phyloP scores from a whole-genome alignment of 1,140 invertebrate species.

The Tetramorium alpestre region DNA sequence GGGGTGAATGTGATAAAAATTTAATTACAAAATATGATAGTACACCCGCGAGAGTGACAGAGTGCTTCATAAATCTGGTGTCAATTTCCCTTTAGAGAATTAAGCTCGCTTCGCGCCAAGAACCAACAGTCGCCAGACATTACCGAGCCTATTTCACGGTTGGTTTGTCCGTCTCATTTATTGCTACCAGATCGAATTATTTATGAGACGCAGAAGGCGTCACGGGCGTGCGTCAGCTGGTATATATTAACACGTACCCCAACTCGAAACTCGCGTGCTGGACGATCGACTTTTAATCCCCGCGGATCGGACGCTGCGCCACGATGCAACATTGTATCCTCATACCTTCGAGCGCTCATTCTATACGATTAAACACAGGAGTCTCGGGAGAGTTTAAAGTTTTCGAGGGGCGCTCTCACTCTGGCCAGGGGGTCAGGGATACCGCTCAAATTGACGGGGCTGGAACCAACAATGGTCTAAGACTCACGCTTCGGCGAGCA shows the following conservation, averaged over 20 bases:
- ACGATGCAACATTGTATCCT: constrained; percentile 45
- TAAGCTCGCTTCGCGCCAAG: constrained; percentile 38
- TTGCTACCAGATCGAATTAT: constrained; percentile 52
- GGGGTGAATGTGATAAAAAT: not conserved
- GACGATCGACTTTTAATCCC: constrained; percentile 65
- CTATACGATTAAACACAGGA: constrained; percentile 75
- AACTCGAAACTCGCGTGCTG: constrained; percentile 6
- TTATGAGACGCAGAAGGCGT: constrained; percentile 52
- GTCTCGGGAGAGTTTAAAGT: constrained; percentile 71
- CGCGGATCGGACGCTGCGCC: constrained; percentile 22
- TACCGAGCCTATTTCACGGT: constrained; percentile 65
- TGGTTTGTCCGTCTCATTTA: constrained; percentile 63
- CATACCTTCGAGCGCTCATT: constrained; percentile 73
- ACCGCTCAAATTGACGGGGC: constrained; percentile 66
- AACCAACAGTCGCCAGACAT: constrained; percentile 12
- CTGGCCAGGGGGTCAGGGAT: constrained; percentile 34
- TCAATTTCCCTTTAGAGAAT: constrained; percentile 36
- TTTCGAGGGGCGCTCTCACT: constrained; percentile 42
- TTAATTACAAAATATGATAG: not conserved
- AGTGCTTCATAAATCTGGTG: constrained; percentile 16
- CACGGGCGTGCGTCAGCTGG: constrained; percentile 22
- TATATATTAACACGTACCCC: constrained; percentile 57
- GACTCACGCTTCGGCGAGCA: constrained; percentile 70
- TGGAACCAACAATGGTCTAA: constrained; percentile 72
- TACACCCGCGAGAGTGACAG: not conserved